Evolutionary conservation across 2,797 vertebrate genomes (phyloP), one percentile per base, ranked within the genome.

Genomic region (Toxotes lorentzi): DNA sequence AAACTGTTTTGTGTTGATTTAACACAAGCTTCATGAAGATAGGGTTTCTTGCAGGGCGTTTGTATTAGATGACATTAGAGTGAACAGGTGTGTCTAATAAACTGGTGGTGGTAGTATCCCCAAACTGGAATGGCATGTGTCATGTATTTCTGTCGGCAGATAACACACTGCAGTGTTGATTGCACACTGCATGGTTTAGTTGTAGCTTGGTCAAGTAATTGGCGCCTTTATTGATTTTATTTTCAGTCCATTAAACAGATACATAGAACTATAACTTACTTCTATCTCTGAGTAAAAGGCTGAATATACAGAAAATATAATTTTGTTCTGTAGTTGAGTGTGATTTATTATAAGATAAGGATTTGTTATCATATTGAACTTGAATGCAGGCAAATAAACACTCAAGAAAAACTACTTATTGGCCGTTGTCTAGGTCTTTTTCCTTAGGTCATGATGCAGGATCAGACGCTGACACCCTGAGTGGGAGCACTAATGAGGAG

Each of bases 401-500:
- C 24, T 24, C 21, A 14, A 48, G 21, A 48, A 30, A 58, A 70
- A 40, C 14, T 27, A 9, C 9, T n/a, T 19, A 32, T 12, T 68
- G 71, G 32, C 35, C 59, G 0, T 4, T 14, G 43, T 40, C 58
- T 62, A 38, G 69, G 48, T 43, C 6, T n/a, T 58, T 56, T 35
- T 43, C 58, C 63, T 71, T n/a, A 16, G 75, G 81, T 86, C 62
- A 57, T 24, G 70, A 69, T 76, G 58, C 57, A 64, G 24, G 43
- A 40, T 66, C 77, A 59, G 79, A n/a, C 67, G 13, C 2, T 70
- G 67, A 80, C 76, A 74, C 62, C 50, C n/a, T 70, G 34, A 57
- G 53, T 59, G 34, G 45, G 30, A 66, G 48, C 1, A 1, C 34
- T 79, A 83, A 86, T 88, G 76, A 81, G 66, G 69, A 73, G 23